Conservation (phyloP, 2,797 vertebrate species). For the Argentina silus region DNA sequence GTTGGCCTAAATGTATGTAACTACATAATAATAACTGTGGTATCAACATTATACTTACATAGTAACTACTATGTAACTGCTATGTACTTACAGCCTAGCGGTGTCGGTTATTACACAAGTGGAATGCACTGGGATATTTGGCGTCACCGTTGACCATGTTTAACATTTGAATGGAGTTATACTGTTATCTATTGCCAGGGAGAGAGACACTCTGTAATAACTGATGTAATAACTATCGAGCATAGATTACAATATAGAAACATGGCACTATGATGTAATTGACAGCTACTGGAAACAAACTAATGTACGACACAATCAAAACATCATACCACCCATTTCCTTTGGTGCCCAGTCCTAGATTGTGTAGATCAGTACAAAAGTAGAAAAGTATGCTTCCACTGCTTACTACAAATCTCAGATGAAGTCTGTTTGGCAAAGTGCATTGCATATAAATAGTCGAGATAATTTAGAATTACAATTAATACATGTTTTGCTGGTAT, state of each 20-base stretch:
- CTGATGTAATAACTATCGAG: conserved; percentile 9
- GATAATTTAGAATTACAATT: too few species aligned
- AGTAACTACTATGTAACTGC: too few species aligned
- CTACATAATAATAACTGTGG: too few species aligned
- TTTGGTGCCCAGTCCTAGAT: conserved; percentile 29
- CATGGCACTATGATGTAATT: neutral
- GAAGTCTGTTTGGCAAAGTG: conserved; percentile 25
- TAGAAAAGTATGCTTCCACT: conserved; percentile 24
- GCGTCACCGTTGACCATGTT: too few species aligned
- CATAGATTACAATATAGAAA: conserved; percentile 28
- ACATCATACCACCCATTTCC: neutral
- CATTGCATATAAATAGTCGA: too few species aligned
- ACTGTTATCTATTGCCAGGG: too few species aligned
- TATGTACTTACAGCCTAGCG: too few species aligned
- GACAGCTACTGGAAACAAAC: neutral
- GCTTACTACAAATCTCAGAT: neutral
- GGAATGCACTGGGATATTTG: too few species aligned
- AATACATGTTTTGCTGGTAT: conserved; percentile 15
- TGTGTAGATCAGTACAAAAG: conserved; percentile 29
- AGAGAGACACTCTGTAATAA: neutral
- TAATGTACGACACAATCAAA: conserved; percentile 1
- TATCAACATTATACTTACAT: too few species aligned
- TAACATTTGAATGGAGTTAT: too few species aligned
- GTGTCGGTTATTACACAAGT: too few species aligned
- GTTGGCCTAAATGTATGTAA: too few species aligned